These are phyloP conservation scores for Drosophila orena DNA, from an alignment of 1,140 invertebrate genomes.

Conservation along the genomic window DNA sequence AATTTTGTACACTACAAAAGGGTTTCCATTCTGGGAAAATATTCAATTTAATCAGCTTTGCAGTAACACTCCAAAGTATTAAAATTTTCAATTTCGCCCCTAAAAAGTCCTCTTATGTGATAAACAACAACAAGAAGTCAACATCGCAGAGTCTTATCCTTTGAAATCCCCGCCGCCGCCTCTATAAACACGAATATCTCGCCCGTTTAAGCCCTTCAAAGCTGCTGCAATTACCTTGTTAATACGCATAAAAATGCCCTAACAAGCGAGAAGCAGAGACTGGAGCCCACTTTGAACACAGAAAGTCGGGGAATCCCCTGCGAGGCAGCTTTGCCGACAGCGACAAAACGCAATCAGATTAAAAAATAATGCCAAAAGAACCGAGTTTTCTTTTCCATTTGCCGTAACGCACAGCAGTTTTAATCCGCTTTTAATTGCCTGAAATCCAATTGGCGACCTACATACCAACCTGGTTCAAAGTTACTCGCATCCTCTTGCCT, in stretches of 20 bases:
- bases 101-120: slow-evolving; percentile 1
- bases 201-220: slow-evolving; percentile 54
- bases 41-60: slow-evolving; percentile 11
- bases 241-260: slow-evolving; percentile 69
- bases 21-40: not conserved
- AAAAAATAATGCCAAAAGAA: slow-evolving; percentile 49
- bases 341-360: slow-evolving; percentile 66
- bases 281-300: slow-evolving; percentile 1
- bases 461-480: slow-evolving; percentile 47
- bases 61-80: slow-evolving; percentile 3
- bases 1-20: too few species aligned
- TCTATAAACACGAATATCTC: slow-evolving; percentile 6
- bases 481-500: slow-evolving; percentile 3
- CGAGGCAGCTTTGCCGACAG: slow-evolving; percentile 10
- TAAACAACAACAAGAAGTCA: slow-evolving; percentile 8
- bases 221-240: slow-evolving; percentile 71
- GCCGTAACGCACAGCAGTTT: slow-evolving; percentile 47
- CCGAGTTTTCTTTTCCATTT: slow-evolving; percentile 54
- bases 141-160: not conserved
- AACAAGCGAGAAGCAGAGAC: slow-evolving; percentile 52
- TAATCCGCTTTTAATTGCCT: slow-evolving; percentile 80
- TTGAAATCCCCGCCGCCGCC: not conserved
- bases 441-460: slow-evolving; percentile 79
- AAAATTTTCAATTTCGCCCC: slow-evolving; percentile 9
- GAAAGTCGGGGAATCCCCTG: slow-evolving; percentile 3